Evolutionary conservation across 2,113 vertebrate genomes (phyloP).

Genomic region (Romanogobio albipinnatus): DNA sequence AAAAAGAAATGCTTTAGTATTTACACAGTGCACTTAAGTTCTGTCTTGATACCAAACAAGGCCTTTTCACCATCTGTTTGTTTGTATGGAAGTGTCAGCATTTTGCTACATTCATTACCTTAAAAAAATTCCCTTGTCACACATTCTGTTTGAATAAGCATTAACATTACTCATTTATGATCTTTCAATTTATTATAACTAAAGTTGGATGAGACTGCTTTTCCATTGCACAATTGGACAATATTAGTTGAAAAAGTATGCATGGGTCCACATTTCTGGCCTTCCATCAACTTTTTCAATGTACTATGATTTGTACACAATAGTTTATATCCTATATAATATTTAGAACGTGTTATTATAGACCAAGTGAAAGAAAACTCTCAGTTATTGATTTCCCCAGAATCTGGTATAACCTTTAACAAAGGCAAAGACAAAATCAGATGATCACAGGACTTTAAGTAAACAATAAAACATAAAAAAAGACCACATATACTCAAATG

Average conservation of each 20-base stretch:
- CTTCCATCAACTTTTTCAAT: not conserved
- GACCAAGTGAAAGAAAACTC: not conserved
- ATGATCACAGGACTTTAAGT: not conserved
- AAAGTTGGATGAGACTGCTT: not conserved
- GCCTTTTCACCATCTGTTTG: not conserved
- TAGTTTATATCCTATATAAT: not conserved
- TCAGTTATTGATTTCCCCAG: not conserved
- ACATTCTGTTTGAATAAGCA: not conserved
- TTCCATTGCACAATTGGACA: not conserved
- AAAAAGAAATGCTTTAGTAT: not conserved
- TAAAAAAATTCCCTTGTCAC: not conserved
- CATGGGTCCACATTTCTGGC: not conserved
- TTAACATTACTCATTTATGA: not conserved
- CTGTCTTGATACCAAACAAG: not conserved
- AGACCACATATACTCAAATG: not conserved
- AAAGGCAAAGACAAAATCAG: not conserved
- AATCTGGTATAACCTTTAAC: not conserved
- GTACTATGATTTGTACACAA: not conserved
- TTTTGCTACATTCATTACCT: not conserved
- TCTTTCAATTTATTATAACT: not conserved
- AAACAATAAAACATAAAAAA: slow-evolving; percentile 6
- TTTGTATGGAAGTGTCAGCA: not conserved
- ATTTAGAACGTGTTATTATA: not conserved
- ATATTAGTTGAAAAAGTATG: not conserved
- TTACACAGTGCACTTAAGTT: not conserved